Evolutionary conservation across 2,888 invertebrate species (phyloP).

Genomic region (Hipparchia semele): DNA sequence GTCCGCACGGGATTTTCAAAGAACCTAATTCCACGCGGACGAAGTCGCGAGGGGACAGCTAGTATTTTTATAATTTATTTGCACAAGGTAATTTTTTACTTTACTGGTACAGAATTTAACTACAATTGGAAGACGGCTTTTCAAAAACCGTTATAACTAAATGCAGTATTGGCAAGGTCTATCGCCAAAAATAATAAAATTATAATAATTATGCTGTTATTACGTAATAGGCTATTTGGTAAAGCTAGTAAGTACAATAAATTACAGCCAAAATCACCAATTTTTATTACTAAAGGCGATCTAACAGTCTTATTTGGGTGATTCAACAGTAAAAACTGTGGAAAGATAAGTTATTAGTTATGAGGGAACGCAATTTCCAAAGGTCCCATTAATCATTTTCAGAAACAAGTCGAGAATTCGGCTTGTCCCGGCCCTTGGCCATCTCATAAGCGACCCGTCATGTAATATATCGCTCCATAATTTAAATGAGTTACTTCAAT

Average conservation of each 20-base stretch:
- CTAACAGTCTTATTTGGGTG: not conserved
- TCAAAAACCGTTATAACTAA: too few species aligned
- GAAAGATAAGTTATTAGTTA: slow-evolving; percentile 5
- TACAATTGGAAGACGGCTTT: too few species aligned
- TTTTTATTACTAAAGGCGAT: not conserved
- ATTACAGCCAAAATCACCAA: not conserved
- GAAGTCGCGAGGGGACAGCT: too few species aligned
- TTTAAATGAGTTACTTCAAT: not conserved
- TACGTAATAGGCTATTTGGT: not conserved
- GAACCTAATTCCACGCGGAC: too few species aligned
- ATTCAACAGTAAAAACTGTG: not conserved
- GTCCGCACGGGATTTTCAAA: too few species aligned
- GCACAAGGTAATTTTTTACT: too few species aligned
- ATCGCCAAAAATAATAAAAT: too few species aligned
- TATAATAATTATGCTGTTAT: not conserved
- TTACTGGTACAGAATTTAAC: too few species aligned
- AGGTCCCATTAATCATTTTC: not conserved
- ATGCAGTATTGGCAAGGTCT: too few species aligned
- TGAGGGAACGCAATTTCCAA: slow-evolving; percentile 5
- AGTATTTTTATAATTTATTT: too few species aligned
- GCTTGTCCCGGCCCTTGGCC: not conserved
- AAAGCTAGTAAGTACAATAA: not conserved
- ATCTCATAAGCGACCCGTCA: not conserved
- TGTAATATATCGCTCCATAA: not conserved
- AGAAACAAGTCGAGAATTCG: not conserved